phyloP scores from a whole-genome alignment of 2,888 invertebrate genomes.

The Lithosia quadra region DNA sequence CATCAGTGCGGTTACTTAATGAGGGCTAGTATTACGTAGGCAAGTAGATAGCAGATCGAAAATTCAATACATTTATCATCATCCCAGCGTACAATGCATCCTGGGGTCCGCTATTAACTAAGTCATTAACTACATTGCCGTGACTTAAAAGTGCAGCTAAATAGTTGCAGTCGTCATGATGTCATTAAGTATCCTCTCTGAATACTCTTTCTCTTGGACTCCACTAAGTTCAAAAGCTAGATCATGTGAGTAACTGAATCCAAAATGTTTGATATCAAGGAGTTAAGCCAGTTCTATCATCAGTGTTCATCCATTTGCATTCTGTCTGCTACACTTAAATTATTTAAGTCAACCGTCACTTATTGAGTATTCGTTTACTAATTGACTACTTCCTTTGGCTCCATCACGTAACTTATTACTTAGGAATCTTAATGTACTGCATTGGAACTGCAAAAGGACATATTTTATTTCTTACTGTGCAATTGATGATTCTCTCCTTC shows the following conservation, averaged over 20 bases:
- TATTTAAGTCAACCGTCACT: slow-evolving; percentile 1
- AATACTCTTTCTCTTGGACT: too few relatives aligned
- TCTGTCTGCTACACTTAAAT: not conserved
- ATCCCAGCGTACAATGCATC: too few relatives aligned
- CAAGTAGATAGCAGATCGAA: not conserved
- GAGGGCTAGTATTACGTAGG: not conserved
- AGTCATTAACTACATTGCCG: not conserved
- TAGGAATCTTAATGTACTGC: not conserved
- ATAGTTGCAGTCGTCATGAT: not conserved
- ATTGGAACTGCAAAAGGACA: not conserved
- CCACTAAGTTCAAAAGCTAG: not conserved
- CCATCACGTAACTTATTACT: not conserved
- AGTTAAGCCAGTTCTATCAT: not conserved
- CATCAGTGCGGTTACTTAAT: not conserved
- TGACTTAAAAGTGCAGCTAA: not conserved
- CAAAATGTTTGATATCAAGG: too few relatives aligned
- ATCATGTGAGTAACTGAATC: not conserved
- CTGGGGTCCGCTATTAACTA: not conserved
- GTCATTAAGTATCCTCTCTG: not conserved
- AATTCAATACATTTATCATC: not conserved
- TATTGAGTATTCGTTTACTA: slow-evolving; percentile 7
- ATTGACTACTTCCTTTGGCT: not conserved
- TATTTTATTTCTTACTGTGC: not conserved
- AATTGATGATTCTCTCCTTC: not conserved
- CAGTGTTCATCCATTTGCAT: not conserved